Evolutionary conservation across 2,113 vertebrate species (phyloP).

Genomic region (Antechinus flavipes): DNA sequence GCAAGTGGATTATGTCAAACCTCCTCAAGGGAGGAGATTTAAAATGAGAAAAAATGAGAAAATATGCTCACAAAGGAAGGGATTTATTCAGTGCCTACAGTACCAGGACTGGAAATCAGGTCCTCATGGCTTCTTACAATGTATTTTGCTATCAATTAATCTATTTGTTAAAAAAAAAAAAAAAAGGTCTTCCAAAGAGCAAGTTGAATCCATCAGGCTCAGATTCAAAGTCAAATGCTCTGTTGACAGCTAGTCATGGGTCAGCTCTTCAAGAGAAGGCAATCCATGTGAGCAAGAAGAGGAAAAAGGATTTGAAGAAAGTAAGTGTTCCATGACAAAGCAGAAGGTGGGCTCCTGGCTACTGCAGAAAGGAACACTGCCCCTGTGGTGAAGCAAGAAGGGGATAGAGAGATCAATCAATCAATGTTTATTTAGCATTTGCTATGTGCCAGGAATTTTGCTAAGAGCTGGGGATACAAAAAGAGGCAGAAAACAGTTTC

Average conservation of each 20-base stretch:
- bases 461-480: neutral
- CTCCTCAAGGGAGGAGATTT: neutral
- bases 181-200: neutral
- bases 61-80: neutral
- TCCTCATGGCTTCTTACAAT: neutral
- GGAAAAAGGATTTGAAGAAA: neutral
- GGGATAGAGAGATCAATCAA: neutral
- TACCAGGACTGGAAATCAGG: neutral
- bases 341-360: neutral
- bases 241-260: rapidly evolving
- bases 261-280: no score
- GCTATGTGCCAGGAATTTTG: neutral
- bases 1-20: neutral
- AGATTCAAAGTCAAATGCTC: rapidly evolving
- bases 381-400: neutral
- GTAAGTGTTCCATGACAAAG: neutral
- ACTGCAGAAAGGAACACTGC: neutral
- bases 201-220: neutral
- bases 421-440: neutral
- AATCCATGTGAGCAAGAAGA: rapidly evolving
- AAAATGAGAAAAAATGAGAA: neutral
- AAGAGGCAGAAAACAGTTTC: neutral
- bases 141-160: neutral
- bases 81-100: neutral
- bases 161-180: neutral